Evolutionary conservation across 2,113 vertebrate species (phyloP), one percentile per base, ranked within the genome.

Genomic region (Archilochus colubris): DNA sequence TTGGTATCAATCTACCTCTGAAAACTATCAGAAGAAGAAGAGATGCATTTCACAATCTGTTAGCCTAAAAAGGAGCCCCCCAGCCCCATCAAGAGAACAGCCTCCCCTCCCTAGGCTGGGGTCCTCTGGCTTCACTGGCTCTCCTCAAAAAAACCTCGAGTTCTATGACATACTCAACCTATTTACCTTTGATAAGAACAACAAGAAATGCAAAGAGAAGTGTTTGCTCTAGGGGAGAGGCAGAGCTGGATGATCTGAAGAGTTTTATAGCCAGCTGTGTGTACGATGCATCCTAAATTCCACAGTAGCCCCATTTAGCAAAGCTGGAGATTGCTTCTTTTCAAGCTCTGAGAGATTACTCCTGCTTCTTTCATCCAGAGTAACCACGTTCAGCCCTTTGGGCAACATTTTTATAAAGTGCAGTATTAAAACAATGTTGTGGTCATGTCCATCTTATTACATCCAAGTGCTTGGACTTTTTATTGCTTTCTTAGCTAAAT

Each of bases 141-240:
- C 63, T 86, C 82, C 84, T 91, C 74, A 84, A 57, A 94, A 93
- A 69, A 13, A 7, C 30, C 25, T n/a, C 17, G 63, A 78, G 54
- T 76, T 54, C 73, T 83, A 31, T 14, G 38, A 88, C 89, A 90
- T 92, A 61, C 72, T 61, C 92, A 83, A 27, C 31, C 57, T 97
- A 72, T 97, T 97, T 97, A 77, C 91, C 72, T 89, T 80, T 94
- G 94, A 96, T 96, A 97, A 97, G 84, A 92, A 57, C 43, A 88
- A 77, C 58, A 88, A 89, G 92, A 96, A 94, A 94, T 77, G 90
- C 96, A 95, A 93, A 96, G 93, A 91, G 68, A 91, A 74, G 59
- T 83, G 94, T 97, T 97, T 97, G 86, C 90, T 95, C 21, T 44
- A 44, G 40, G 82, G 93, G 94, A 96, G 91, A 95, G 70, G 83